Base-by-base conservation (phyloP, 2,113 vertebrate species). In the Sinosuthora webbiana region DNA sequence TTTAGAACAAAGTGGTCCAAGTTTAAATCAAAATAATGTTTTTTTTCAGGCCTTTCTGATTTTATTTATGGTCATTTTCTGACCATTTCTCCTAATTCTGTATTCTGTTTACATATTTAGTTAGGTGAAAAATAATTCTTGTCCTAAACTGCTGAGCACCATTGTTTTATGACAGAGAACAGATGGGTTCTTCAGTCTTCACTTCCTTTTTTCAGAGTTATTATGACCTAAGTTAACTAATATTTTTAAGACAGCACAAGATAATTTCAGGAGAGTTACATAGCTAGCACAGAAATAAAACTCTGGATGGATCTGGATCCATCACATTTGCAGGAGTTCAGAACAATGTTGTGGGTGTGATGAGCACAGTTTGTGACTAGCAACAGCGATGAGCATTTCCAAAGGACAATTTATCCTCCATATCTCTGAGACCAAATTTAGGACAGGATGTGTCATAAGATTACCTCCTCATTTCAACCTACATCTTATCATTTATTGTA, bases 321-420 rank as follows among this genome's bases (percentile, higher is more conserved):
- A 30, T 87, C 63, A 73, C 42, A 88, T 89, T 94, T 94, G 41
- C 33, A 85, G 82, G 83, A 91, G 87, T 85, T 95, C 67, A 63
- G 68, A 89, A 91, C 71, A 60, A 41, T 39, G 42, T 53, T 0
- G 87, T 95, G 91, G 87, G 89, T 88, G 93, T 93, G 82, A 95
- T 87, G 71, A 95, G 75, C 71, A 93, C 75, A 90, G 71, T 88
- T 80, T 94, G 85, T 94, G 67, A 95, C 71, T 88, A 83, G 79
- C 20, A 95, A 80, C 50, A 77, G n/a, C 0, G 1, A 95, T 77
- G 68, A 94, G 21, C 31, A 24, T 76, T 93, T 94, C 76, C 90
- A 93, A 97, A 93, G 83, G 71, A 88, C 76, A 94, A 69, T 86
- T 94, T 93, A 86, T 90, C 63, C 55, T 77, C 79, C 20, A 9